These are phyloP conservation scores for Hylaeus volcanicus DNA, from an alignment of 1,140 invertebrate genomes.

Conservation along the genomic window DNA sequence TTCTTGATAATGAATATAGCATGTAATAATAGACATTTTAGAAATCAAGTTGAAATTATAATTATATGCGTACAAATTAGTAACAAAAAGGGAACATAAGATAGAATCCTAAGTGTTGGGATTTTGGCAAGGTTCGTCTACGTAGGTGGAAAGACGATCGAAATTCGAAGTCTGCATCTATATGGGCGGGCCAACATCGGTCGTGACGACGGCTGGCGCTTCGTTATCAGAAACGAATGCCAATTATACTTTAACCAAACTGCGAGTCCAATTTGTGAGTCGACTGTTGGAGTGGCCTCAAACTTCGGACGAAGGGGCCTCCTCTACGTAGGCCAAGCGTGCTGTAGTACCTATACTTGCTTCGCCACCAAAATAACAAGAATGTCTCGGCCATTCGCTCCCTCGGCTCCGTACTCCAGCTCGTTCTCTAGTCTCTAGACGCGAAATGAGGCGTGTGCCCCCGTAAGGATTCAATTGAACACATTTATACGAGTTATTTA, in stretches of 20 bases:
- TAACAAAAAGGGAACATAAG: too few relatives aligned
- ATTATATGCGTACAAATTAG: too few relatives aligned
- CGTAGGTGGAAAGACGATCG: background rate
- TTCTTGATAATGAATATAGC: too few relatives aligned
- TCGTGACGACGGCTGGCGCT: conserved; percentile 43
- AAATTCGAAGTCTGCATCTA: conserved; percentile 1
- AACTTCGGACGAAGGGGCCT: conserved; percentile 75
- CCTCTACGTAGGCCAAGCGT: conserved; percentile 70
- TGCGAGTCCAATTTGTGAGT: conserved; percentile 76
- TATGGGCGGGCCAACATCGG: background rate
- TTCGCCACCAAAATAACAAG: conserved; percentile 75
- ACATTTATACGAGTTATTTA: conserved; percentile 11
- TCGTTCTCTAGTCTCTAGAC: conserved; percentile 31
- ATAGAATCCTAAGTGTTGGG: too few relatives aligned
- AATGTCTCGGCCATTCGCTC: conserved; percentile 66
- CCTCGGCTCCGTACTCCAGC: conserved; percentile 32
- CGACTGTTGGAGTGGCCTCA: conserved; percentile 72
- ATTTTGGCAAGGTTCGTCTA: too few relatives aligned
- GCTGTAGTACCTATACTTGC: conserved; percentile 74
- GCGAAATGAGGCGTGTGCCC: conserved; percentile 41
- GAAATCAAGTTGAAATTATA: too few relatives aligned
- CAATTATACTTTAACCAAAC: conserved; percentile 77
- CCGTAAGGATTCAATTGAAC: conserved; percentile 15
- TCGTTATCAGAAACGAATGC: conserved; percentile 76
- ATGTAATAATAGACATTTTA: too few relatives aligned